Percentiles rank a stretch among this genome's conserved stretches.
Conservation (phyloP, 2,797 vertebrate genomes). For the Scolopax bukidnonensis region DNA sequence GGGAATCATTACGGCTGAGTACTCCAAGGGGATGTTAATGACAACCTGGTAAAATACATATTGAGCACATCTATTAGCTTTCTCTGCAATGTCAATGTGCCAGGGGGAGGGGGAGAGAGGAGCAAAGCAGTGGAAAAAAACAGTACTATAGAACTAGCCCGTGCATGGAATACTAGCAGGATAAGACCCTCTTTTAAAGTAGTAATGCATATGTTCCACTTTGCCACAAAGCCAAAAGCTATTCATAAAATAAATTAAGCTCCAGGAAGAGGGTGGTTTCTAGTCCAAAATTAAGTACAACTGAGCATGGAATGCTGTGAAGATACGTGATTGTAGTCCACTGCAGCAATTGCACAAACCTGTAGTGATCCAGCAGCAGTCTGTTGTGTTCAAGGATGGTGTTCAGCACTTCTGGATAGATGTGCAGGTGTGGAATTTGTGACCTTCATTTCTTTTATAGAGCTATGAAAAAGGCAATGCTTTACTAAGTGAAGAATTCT, state of each 20-base stretch:
- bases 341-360: not conserved
- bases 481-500: not conserved
- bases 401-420: not conserved
- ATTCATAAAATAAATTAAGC: not conserved
- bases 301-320: not conserved
- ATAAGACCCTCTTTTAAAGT: not conserved
- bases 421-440: not conserved
- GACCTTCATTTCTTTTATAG: not conserved
- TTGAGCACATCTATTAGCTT: not conserved
- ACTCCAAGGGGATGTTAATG: not conserved
- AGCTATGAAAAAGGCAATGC: not conserved
- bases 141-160: not conserved
- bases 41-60: constrained; percentile 26
- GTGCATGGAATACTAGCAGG: not conserved
- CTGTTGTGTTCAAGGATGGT: not conserved
- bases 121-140: not conserved
- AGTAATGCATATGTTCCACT: not conserved
- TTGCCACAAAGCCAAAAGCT: not conserved
- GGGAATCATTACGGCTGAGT: constrained; percentile 29
- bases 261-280: not conserved
- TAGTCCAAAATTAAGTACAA: not conserved
- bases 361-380: not conserved
- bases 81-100: not conserved
- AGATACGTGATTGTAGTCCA: not conserved
- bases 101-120: not conserved